Evolutionary conservation across 2,113 vertebrate genomes (phyloP).

Genomic region (Notarius quadriscutis): DNA sequence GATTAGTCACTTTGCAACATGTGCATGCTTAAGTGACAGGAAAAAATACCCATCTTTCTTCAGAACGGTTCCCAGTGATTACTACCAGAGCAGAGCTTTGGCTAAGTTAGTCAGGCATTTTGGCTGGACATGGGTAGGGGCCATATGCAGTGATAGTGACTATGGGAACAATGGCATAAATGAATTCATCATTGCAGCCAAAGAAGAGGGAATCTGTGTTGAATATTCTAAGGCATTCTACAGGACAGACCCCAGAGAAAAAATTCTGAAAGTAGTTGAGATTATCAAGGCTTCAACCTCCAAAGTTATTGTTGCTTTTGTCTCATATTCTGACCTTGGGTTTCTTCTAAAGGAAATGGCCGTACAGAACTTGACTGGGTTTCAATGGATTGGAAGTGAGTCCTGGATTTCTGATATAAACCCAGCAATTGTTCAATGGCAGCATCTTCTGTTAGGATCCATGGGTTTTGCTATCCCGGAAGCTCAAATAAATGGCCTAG

Average conservation of each 20-base stretch:
- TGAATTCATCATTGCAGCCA: constrained; percentile 58
- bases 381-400: constrained; percentile 66
- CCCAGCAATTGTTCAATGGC: constrained; percentile 53
- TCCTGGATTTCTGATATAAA: constrained; percentile 63
- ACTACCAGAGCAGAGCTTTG: constrained; percentile 61
- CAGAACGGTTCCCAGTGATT: constrained; percentile 63
- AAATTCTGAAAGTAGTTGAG: constrained; percentile 55
- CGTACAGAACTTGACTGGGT: constrained; percentile 56
- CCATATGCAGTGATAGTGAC: constrained; percentile 60
- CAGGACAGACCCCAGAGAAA: constrained; percentile 49
- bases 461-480: constrained; percentile 63
- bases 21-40: constrained; percentile 60
- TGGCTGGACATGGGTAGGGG: constrained; percentile 64
- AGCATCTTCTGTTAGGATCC: constrained; percentile 55
- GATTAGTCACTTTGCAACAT: constrained; percentile 66
- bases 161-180: constrained; percentile 62
- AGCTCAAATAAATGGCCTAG: constrained; percentile 56
- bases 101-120: constrained; percentile 59
- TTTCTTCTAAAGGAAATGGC: constrained; percentile 57
- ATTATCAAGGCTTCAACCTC: constrained; percentile 56
- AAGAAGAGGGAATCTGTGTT: constrained; percentile 58
- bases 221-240: constrained; percentile 59
- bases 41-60: constrained; percentile 60
- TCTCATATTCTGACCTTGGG: constrained; percentile 60
- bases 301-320: constrained; percentile 62